Evolutionary conservation across 2,888 invertebrate species (phyloP).

Genomic region (Dryocosmus kuriphilus): DNA sequence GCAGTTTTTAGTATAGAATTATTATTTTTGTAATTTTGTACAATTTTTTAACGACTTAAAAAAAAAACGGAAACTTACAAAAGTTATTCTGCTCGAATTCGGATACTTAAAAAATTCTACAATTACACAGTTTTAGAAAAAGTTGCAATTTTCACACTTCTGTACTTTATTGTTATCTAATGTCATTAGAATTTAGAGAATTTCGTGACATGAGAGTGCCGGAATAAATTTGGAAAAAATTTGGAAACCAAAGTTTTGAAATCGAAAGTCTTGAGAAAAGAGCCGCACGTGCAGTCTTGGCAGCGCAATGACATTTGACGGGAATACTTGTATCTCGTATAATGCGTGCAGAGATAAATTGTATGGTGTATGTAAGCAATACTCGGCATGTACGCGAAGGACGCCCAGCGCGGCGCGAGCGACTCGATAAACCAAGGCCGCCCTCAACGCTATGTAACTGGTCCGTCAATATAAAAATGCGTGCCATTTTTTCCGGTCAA

Average conservation of each 20-base stretch:
- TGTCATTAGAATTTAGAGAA: no score
- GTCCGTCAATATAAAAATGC: constrained; percentile 59
- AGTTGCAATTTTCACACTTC: no score
- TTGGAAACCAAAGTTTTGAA: constrained; percentile 3
- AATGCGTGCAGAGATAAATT: constrained; percentile 19
- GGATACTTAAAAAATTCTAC: no score
- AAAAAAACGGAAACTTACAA: no score
- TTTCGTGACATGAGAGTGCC: no score
- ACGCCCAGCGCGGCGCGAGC: constrained; percentile 38
- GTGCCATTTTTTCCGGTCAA: constrained; percentile 65
- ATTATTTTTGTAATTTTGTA: no score
- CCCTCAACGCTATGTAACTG: constrained; percentile 49
- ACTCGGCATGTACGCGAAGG: constrained; percentile 36
- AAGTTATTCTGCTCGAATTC: no score
- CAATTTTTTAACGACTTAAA: no score
- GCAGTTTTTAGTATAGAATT: no score
- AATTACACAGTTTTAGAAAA: no score
- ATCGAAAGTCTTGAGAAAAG: constrained; percentile 24
- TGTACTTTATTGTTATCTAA: no score
- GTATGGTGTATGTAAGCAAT: not conserved
- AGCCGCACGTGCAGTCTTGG: constrained; percentile 34
- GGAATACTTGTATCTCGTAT: constrained; percentile 15
- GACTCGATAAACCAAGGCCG: constrained; percentile 31
- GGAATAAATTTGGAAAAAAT: no score
- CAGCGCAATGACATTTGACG: constrained; percentile 35